Base-by-base conservation (phyloP, 30 jellyfish, hydroid and myxozoan species). In the Aurelia aurita region DNA sequence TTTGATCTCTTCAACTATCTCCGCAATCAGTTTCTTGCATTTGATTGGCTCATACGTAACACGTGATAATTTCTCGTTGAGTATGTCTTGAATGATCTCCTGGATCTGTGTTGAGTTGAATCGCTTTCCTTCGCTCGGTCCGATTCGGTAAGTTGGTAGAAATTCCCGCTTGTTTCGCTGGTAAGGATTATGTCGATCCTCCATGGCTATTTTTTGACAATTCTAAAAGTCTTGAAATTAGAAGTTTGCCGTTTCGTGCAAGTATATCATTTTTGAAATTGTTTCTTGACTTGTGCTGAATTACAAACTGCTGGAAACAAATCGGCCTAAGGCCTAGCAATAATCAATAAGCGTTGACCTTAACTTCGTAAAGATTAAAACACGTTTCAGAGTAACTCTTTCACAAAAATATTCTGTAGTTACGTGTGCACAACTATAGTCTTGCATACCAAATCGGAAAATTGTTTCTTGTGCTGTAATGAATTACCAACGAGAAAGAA, bases 111-210 rank as follows among this genome's bases (percentile, higher is more conserved):
- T 58, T 31, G 68, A 82, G 55, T 77, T 74, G 55, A 86, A 86
- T 15, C 82, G 74, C 14, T 62, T 86, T 2, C 80, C 80, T 18
- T 73, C 85, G 0, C 15, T 21, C 28, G 95, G 95, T 18, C 46
- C 25, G 21, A 66, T 25, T 35, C 95, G 53, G 79, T 86, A 86
- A 4, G 95, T 72, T 12, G 95, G 95, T 20, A 70, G 73, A 46
- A 20, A 84, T 57, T 73, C 93, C 66, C 45, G 46, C 66, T 34
- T 81, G 68, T 49, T 22, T 35, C 60, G 69, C 23, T 59, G 77
- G 34, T 58, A n/a, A 14, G 29, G 57, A 44, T 80, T 82, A 5
- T 35, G 69, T 58, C 53, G 69, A 29, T 81, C 91, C 32, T 81
- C 91, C 77, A 54, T 68, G 2, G 15, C 22, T 29, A 35, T 32